These are phyloP conservation scores for Archips crataeganus DNA, from an alignment of 2,888 invertebrate genomes.

Conservation along the genomic window DNA sequence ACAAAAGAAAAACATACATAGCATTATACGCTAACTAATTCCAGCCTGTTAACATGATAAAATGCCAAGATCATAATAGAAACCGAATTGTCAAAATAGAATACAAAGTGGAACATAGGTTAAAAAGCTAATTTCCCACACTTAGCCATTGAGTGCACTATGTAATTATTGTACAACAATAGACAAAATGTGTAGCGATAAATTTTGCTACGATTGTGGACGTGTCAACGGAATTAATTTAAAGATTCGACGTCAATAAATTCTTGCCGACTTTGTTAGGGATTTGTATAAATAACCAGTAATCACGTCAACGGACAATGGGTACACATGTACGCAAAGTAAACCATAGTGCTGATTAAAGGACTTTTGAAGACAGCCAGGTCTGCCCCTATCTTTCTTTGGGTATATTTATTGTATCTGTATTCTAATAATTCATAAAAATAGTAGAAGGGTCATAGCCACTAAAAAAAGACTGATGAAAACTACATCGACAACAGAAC, in stretches of 20 bases:
- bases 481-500: not conserved
- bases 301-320: conserved; percentile 27
- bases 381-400: conserved; percentile 18
- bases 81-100: conserved; percentile 81
- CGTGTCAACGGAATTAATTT: conserved; percentile 72
- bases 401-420: conserved; percentile 5
- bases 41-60: conserved; percentile 69
- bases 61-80: conserved; percentile 70
- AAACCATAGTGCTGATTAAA: conserved; percentile 21
- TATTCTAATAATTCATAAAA: not conserved
- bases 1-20: conserved; percentile 81
- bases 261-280: conserved; percentile 48
- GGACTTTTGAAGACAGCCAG: conserved; percentile 3
- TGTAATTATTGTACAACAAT: conserved; percentile 64
- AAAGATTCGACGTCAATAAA: conserved; percentile 49
- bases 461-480: not conserved
- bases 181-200: conserved; percentile 60
- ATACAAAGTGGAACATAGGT: conserved; percentile 54
- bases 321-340: conserved; percentile 31
- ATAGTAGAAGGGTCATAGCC: not conserved
- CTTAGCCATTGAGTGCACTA: conserved; percentile 54
- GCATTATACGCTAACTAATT: conserved; percentile 63
- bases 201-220: conserved; percentile 66
- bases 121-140: conserved; percentile 78
- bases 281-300: conserved; percentile 36